A percentile compares a stretch with the other conserved stretches of the same genome.
These are phyloP conservation scores for Papilio demoleus DNA, from an alignment of 2,888 invertebrate genomes.

Conservation along the genomic window DNA sequence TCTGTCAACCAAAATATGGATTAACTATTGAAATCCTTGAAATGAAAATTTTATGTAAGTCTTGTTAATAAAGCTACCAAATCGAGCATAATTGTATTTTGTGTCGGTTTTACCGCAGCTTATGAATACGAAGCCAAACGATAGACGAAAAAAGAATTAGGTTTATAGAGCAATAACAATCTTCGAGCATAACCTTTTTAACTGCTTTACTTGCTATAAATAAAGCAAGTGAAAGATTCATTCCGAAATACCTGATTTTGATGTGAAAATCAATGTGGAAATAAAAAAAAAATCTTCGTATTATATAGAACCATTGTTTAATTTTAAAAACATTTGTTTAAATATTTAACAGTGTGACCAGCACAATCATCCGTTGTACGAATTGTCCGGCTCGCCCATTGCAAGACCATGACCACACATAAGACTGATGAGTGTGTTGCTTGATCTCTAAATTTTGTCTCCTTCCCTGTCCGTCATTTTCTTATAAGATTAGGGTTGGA, in stretches of 20 bases:
- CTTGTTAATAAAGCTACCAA: background rate
- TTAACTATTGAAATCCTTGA: background rate
- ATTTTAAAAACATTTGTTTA: background rate
- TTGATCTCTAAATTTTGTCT: too few species aligned
- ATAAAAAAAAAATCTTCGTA: too few species aligned
- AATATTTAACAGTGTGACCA: background rate
- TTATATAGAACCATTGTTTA: too few species aligned
- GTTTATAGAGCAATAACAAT: slow-evolving; percentile 18
- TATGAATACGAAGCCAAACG: background rate
- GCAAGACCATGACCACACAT: too few species aligned
- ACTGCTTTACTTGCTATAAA: slow-evolving; percentile 3
- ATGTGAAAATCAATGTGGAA: too few species aligned
- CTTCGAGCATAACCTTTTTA: background rate
- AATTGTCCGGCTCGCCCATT: too few species aligned
- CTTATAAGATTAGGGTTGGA: too few species aligned
- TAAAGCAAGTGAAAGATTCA: background rate
- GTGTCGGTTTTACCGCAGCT: background rate
- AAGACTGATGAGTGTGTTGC: too few species aligned
- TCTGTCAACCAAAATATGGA: background rate
- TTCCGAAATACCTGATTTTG: background rate
- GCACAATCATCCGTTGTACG: too few species aligned
- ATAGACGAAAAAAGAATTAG: background rate
- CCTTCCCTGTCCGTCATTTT: too few species aligned
- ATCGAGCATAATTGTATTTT: background rate
- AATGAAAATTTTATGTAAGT: background rate